Evolutionary conservation across 2,888 invertebrate genomes (phyloP).

Genomic region (Horisme vitalbata): DNA sequence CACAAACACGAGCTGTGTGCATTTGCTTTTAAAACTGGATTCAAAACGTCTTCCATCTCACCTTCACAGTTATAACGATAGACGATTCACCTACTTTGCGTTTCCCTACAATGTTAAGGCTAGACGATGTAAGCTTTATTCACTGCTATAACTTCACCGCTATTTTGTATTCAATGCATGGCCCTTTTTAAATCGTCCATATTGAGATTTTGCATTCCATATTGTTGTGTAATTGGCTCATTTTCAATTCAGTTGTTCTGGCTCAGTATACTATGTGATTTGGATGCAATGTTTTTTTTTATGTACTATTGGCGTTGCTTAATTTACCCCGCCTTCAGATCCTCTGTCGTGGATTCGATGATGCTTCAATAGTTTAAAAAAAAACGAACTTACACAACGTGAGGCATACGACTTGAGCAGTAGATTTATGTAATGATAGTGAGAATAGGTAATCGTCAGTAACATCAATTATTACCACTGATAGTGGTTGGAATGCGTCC

Average conservation of each 20-base stretch:
- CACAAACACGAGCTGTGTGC: conserved; percentile 3
- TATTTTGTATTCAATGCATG: conserved; percentile 19
- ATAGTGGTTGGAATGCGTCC: too few relatives aligned
- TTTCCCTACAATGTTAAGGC: conserved; percentile 15
- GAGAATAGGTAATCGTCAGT: too few relatives aligned
- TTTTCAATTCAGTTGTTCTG: conserved; percentile 8
- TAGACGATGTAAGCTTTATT: conserved; percentile 35
- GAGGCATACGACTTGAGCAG: too few relatives aligned
- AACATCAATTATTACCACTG: too few relatives aligned
- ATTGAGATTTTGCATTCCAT: conserved; percentile 20
- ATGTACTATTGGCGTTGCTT: too few relatives aligned
- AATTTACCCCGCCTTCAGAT: too few relatives aligned
- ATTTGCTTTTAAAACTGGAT: conserved; percentile 19
- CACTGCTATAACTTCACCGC: conserved; percentile 25
- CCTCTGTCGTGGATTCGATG: too few relatives aligned
- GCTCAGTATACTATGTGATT: neutral
- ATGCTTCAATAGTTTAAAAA: too few relatives aligned
- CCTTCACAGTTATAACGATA: conserved; percentile 33
- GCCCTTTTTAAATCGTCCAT: conserved; percentile 16
- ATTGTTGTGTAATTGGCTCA: conserved; percentile 21
- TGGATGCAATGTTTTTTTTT: too few relatives aligned
- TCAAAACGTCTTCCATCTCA: conserved; percentile 24
- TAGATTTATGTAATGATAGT: too few relatives aligned
- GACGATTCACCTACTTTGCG: conserved; percentile 41
- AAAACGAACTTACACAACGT: too few relatives aligned